A percentile compares a stretch with the other conserved stretches of the same genome.
Evolutionary conservation across 1,140 invertebrate genomes (phyloP).

Genomic region (Megalopta genalis): DNA sequence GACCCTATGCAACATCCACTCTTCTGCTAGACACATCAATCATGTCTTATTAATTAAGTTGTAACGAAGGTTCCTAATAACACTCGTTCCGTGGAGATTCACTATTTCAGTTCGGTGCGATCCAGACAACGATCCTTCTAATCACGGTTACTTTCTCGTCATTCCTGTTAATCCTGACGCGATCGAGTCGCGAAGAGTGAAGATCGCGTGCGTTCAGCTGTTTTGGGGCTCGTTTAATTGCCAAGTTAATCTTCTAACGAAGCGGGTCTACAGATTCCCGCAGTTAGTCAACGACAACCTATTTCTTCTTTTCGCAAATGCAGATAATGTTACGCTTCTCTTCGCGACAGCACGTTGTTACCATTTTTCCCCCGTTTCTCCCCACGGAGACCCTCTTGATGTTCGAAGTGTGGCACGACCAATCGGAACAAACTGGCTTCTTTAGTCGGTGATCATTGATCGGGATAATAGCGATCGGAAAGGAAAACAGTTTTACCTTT

Average conservation of each 20-base stretch:
- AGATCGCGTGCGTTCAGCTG: neutral
- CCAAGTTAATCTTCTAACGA: neutral
- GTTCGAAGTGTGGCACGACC: neutral
- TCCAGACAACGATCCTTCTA: neutral
- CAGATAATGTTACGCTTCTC: neutral
- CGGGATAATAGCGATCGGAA: no score
- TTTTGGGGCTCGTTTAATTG: neutral
- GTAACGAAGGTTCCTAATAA: no score
- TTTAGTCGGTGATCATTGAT: neutral
- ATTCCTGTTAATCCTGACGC: neutral
- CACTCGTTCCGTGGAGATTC: no score
- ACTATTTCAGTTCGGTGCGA: no score
- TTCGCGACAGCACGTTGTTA: neutral
- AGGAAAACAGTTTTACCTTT: no score
- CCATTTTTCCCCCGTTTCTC: neutral
- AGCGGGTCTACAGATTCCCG: neutral
- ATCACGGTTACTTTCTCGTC: neutral
- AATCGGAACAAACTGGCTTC: neutral
- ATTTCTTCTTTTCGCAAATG: neutral
- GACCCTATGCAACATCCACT: no score
- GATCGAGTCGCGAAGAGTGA: neutral
- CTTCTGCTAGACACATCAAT: no score
- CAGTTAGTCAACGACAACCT: neutral
- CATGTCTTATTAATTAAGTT: no score
- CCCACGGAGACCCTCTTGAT: neutral